Percentiles rank a stretch among this genome's conserved stretches.
Conservation (phyloP, 2,797 vertebrate genomes). For the Chrysocyon brachyurus region DNA sequence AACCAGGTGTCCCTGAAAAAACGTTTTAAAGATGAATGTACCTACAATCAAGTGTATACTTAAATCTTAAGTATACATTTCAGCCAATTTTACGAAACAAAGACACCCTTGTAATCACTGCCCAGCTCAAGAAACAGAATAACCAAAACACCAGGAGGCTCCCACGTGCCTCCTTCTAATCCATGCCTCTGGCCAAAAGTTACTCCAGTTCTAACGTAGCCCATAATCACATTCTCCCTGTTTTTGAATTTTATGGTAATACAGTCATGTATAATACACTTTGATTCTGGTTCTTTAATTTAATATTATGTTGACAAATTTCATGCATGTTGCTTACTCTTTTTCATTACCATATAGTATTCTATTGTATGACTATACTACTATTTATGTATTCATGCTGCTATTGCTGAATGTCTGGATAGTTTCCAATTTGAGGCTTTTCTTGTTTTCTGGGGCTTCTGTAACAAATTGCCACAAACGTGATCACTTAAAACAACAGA, state of each 20-base stretch:
- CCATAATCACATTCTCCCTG: neutral
- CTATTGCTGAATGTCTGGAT: neutral
- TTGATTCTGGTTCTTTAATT: neutral
- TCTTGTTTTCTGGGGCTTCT: neutral
- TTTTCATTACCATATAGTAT: neutral
- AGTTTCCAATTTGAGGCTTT: neutral
- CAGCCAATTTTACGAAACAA: neutral
- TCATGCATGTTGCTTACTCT: neutral
- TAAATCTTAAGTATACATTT: neutral
- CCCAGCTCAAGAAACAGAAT: neutral
- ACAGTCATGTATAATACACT: neutral
- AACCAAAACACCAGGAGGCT: neutral
- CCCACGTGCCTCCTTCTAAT: neutral
- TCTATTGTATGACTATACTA: neutral
- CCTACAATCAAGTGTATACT: neutral
- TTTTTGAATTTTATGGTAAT: neutral
- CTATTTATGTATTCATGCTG: neutral
- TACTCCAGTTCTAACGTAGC: neutral
- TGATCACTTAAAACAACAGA: neutral
- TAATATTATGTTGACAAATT: neutral
- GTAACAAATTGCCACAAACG: neutral
- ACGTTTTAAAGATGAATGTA: neutral
- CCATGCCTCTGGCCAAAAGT: neutral
- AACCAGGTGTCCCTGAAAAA: neutral
- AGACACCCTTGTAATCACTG: neutral